Evolutionary conservation across 2,888 invertebrate genomes (phyloP), one percentile per base, ranked within the genome.

Genomic region (Nebria salina): DNA sequence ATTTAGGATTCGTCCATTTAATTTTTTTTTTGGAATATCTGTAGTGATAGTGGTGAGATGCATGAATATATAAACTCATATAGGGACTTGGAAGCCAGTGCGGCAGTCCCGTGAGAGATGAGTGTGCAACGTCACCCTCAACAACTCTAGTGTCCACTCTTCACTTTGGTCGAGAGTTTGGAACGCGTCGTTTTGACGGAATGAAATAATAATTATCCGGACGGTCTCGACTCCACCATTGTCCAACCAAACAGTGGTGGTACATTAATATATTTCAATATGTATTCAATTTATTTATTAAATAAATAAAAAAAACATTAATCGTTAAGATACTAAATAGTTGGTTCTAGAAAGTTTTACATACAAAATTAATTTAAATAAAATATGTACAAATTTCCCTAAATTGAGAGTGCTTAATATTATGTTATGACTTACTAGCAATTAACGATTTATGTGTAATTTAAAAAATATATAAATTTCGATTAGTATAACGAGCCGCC

Each of bases 161-260:
- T 70, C 70, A 70, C 70, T 70, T 70, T 70, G 70, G 70, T 70
- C 34, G 70, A 70, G 70, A 70, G 70, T 70, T 70, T 34, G n/a
- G 70, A 34, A 15, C 70, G 70, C 70, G 70, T 34, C 70, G 70
- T 70, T 70, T 70, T 70, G 70, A 70, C 70, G 70, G 25, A 70
- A 70, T 70, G 70, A 70, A 70, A 70, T 70, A 70, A 70, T 70
- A 25, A 70, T 70, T 70, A 70, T 26, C 13, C 70, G 9, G 25
- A 4, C 34, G 70, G 70, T 70, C 70, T 54, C 54, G 1, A 26
- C 70, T 70, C 70, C 9, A 34, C 34, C 34, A 15, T 8, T 54
- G 70, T 70, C 70, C 15, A 70, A 13, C 11, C 34, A 8, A 8
- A 4, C 70, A 70, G 70, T 70, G 34, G 70, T 15, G 26, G 20